phyloP scores from a whole-genome alignment of 2,888 invertebrate species.

The Habrosyne pyritoides region DNA sequence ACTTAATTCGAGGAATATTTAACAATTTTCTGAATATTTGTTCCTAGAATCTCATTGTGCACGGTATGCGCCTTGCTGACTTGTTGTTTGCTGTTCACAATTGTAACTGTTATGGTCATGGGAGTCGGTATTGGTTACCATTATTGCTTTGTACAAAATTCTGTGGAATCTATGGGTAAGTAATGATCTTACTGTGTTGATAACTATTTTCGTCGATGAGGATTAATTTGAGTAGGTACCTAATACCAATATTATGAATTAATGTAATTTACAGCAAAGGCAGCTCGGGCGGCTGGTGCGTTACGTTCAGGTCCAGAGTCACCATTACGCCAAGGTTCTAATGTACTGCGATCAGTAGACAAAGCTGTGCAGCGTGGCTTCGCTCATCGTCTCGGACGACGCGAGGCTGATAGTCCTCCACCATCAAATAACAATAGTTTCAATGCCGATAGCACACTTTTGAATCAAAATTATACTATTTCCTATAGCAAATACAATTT shows the following conservation, averaged over 20 bases:
- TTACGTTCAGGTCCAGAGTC: slow-evolving; percentile 39
- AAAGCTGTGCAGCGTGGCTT: slow-evolving; percentile 52
- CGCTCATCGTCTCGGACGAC: slow-evolving; percentile 48
- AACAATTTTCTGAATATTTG: slow-evolving; percentile 6
- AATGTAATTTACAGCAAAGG: slow-evolving; percentile 44
- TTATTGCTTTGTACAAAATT: slow-evolving; percentile 67
- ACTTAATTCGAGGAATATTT: not conserved
- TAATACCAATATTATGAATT: not conserved
- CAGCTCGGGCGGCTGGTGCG: slow-evolving; percentile 53
- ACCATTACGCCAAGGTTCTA: slow-evolving; percentile 14
- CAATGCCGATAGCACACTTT: slow-evolving; percentile 33
- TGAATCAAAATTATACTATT: slow-evolving; percentile 17
- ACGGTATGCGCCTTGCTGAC: slow-evolving; percentile 71
- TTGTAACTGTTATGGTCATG: slow-evolving; percentile 58
- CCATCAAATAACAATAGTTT: slow-evolving; percentile 11
- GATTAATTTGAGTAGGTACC: not conserved
- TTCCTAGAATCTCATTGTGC: slow-evolving; percentile 68
- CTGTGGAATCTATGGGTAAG: slow-evolving; percentile 65
- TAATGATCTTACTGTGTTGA: not conserved
- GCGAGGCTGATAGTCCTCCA: slow-evolving; percentile 40
- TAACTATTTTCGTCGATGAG: not conserved
- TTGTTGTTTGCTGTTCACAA: slow-evolving; percentile 65
- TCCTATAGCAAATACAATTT: slow-evolving; percentile 19
- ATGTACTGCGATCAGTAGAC: slow-evolving; percentile 55
- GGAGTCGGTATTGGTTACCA: slow-evolving; percentile 75